A percentile compares a stretch with the other conserved stretches of the same genome.
Evolutionary conservation across 2,888 invertebrate genomes (phyloP).

Genomic region (Imbricaverruca yamaguchii): DNA sequence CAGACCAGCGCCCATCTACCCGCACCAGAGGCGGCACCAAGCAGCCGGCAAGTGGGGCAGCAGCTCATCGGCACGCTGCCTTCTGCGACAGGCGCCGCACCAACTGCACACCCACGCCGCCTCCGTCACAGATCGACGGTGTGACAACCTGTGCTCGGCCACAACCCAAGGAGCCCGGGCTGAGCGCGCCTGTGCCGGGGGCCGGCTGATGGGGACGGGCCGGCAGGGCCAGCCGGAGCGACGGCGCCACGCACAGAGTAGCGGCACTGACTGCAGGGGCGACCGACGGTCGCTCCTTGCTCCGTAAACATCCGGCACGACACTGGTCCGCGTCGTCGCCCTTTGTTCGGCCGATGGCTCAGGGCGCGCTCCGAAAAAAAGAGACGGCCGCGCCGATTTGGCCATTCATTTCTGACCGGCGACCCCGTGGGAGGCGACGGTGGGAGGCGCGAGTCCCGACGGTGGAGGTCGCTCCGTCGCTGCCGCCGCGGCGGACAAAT

Average conservation of each 20-base stretch:
- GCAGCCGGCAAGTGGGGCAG: not conserved
- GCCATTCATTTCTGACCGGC: not conserved
- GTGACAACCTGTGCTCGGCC: not conserved
- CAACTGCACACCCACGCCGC: not conserved
- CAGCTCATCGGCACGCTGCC: not conserved
- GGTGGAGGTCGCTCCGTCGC: not conserved
- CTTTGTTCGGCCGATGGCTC: not conserved
- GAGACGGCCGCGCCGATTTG: not conserved
- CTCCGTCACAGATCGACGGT: not conserved
- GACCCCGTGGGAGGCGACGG: not conserved
- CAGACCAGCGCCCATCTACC: not conserved
- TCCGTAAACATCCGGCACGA: slow-evolving; percentile 8
- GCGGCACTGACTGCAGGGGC: not conserved
- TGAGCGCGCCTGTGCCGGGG: not conserved
- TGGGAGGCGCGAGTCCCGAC: not conserved
- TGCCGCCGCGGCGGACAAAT: not conserved
- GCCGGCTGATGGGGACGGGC: not conserved
- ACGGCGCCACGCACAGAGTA: not conserved
- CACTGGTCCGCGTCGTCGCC: not conserved
- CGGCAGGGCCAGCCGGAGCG: not conserved
- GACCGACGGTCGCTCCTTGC: not conserved
- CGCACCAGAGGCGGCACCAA: not conserved
- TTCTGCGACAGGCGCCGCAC: not conserved
- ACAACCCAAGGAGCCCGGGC: not conserved
- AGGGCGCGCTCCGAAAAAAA: not conserved